Evolutionary conservation across 2,888 invertebrate species (phyloP).

Genomic region (Sphaerophoria taeniata): DNA sequence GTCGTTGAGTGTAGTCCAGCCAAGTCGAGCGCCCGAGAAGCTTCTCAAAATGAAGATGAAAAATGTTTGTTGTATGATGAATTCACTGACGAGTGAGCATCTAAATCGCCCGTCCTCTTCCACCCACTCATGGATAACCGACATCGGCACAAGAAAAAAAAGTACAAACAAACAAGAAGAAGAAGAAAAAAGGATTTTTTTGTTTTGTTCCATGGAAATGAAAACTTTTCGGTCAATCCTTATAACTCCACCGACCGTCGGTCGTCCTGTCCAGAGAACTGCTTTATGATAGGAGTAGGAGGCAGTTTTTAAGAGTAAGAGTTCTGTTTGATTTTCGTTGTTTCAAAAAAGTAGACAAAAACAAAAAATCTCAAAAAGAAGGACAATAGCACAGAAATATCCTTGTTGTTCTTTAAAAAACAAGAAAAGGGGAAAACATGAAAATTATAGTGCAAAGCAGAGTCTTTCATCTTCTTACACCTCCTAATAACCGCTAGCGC

Average conservation of each 20-base stretch:
- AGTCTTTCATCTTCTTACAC: conserved; percentile 48
- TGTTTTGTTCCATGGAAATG: conserved; percentile 39
- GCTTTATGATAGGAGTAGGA: too few species aligned
- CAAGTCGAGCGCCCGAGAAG: too few species aligned
- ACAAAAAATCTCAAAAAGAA: conserved; percentile 31
- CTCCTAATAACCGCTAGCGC: not conserved
- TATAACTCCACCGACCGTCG: too few species aligned
- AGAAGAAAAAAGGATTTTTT: not conserved
- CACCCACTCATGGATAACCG: conserved; percentile 23
- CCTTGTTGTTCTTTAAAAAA: conserved; percentile 67
- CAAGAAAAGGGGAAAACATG: conserved; percentile 61
- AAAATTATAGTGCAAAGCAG: conserved; percentile 68
- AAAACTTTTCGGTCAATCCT: conserved; percentile 58
- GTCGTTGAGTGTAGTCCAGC: too few species aligned
- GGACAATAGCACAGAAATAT: conserved; percentile 70
- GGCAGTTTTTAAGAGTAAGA: conserved; percentile 35
- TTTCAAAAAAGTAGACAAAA: conserved; percentile 26
- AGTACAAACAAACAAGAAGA: not conserved
- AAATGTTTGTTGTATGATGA: conserved; percentile 49
- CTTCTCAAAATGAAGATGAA: conserved; percentile 59
- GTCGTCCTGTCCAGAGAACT: too few species aligned
- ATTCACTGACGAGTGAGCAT: conserved; percentile 7
- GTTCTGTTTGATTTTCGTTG: conserved; percentile 69
- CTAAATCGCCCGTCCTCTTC: not conserved
- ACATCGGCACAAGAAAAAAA: not conserved